phyloP scores from a whole-genome alignment of 2,797 vertebrate species.

The Coluber constrictor region DNA sequence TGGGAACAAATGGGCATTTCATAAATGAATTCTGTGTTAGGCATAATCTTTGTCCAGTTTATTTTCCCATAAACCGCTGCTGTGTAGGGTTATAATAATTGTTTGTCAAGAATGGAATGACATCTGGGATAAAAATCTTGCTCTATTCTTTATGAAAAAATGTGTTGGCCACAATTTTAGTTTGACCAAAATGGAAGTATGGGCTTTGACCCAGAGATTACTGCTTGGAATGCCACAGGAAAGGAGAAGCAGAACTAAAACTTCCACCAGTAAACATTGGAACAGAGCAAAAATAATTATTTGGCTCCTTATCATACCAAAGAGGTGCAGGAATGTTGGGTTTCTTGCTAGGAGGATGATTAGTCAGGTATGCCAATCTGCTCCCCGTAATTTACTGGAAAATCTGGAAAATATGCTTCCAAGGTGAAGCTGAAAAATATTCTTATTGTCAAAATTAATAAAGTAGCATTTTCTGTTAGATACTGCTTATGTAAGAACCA shows the following conservation, averaged over 20 bases:
- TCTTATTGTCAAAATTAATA: background rate
- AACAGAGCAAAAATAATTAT: conserved; percentile 46
- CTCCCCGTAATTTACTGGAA: conserved; percentile 60
- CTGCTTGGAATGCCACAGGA: background rate
- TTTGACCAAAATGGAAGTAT: background rate
- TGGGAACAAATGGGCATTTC: background rate
- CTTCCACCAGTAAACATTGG: conserved; percentile 33
- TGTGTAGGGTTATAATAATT: background rate
- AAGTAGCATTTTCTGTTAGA: background rate
- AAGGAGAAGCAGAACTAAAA: background rate
- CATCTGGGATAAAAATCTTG: background rate
- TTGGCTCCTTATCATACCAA: conserved; percentile 56
- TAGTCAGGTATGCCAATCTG: conserved; percentile 53
- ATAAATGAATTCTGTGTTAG: background rate
- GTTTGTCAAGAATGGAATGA: background rate
- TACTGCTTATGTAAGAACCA: background rate
- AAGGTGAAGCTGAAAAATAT: conserved; percentile 38
- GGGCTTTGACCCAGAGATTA: background rate
- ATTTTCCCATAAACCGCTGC: background rate
- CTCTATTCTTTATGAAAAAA: background rate
- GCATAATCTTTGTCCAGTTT: background rate
- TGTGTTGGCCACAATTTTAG: background rate
- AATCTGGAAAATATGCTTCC: conserved; percentile 57
- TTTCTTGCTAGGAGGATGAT: conserved; percentile 62
- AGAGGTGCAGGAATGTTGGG: conserved; percentile 55